Evolutionary conservation across 1,140 invertebrate genomes (phyloP), one percentile per base, ranked within the genome.

Genomic region (Matsumurasca onukii): DNA sequence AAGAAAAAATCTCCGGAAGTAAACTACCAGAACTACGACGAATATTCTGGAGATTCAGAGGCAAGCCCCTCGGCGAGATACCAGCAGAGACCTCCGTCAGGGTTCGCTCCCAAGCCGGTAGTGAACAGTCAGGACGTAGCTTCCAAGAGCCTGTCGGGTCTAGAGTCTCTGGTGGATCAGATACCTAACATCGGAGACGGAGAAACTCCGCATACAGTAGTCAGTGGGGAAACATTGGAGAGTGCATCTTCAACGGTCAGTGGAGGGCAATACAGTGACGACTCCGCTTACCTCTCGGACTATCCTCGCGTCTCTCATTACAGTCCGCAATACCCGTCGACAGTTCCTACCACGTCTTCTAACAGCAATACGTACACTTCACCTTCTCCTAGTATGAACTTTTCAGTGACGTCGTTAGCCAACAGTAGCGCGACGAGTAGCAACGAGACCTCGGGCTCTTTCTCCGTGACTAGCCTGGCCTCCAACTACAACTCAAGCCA

Each of bases 141-240:
- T 1, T 89, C 91, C 0, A 94, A 94, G 78, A 93, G 91, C 75
- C 80, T 95, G n/a, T 94, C 91, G 9, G 92, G 92, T 34, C 81
- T 95, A 2, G 93, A 95, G 79, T 94, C 91, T 20, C 80, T 95
- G 12, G 93, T 95, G 24, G 92, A 95, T 81, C 93, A 95, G 82
- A 95, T 95, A 77, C 93, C 93, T 5, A 91, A 91, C 73, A 91
- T 94, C 78, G 86, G 88, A 51, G 91, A 93, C 67, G 86, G 82
- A 29, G 86, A 83, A 25, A 68, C 78, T 57, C 68, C 69, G 27
- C 69, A 72, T 57, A 66, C 67, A 70, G 71, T 70, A 20, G 69
- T 67, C 29, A 68, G 70, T 69, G 55, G 64, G 66, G 71, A 70
- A 61, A 66, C 68, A 20, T 29, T 68, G 49, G 65, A 70, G 31